Evolutionary conservation across 2,888 invertebrate genomes (phyloP), one percentile per base, ranked within the genome.

Genomic region (Caenorhabditis panamensis): DNA sequence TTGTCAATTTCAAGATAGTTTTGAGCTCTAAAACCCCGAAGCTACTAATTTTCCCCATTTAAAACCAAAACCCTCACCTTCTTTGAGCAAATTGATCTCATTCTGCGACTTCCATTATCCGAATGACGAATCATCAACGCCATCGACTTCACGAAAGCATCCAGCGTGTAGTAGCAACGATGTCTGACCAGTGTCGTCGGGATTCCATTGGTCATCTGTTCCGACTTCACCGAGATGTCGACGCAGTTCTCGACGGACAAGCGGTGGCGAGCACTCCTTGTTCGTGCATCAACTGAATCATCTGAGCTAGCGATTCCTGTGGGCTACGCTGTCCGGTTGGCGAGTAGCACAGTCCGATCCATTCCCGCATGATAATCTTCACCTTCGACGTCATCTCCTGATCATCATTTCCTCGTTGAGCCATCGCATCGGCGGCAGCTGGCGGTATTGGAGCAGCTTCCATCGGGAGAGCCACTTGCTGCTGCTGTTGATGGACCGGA

Each of bases 201-300:
- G 83, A 67, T 79, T 83, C 47, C 66, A 37, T 54, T 53, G 9
- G 71, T 66, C 13, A 59, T 9, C 11, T 64, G 66, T 18, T 82
- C 78, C 18, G 83, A 63, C 61, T 86, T 88, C 56, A 97, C 97
- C 44, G 96, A 96, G 75, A 96, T 94, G 91, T 97, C 96, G 1
- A 97, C 95, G 92, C 97, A 97, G 93, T 97, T 95, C 92, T 97
- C 96, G 0, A 96, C 96, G 72, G 96, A 96, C 80, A 97, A 94
- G 53, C 98, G 94, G n/a, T n/a, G n/a, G n/a, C n/a, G n/a, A n/a
- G n/a, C n/a, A n/a, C n/a, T n/a, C n/a, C n/a, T n/a, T n/a, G 95
- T 89, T 95, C 94, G 91, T 97, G 97, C 96, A 99, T 96, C 86
- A 89, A 71, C 61, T 86, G 82, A 18, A 98, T 96, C 92, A 97